phyloP scores from a whole-genome alignment of 2,113 vertebrate species.

The Oreocharis arfaki region DNA sequence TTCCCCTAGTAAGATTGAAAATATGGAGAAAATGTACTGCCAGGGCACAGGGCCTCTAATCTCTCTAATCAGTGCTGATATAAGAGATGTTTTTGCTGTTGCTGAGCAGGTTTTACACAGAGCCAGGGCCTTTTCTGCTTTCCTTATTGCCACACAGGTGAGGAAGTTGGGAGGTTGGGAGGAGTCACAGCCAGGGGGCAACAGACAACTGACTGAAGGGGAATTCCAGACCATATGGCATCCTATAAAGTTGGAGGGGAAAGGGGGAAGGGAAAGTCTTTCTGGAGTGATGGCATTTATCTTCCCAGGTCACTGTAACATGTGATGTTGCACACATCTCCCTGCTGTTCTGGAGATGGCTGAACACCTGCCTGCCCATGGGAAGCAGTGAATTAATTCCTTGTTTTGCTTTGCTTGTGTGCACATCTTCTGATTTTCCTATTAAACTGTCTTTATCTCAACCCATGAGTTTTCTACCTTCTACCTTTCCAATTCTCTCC shows the following conservation, averaged over 20 bases:
- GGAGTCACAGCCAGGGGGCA: not conserved
- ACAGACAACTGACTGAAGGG: not conserved
- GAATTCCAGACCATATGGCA: fast-evolving
- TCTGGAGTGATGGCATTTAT: not conserved
- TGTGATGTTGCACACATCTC: not conserved
- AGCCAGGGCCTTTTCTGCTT: not conserved
- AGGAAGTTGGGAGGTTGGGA: not conserved
- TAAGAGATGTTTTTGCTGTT: not conserved
- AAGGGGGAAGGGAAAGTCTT: no score
- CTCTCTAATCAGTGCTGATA: not conserved
- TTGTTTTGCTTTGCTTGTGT: not conserved
- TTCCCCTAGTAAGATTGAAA: not conserved
- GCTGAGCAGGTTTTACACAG: not conserved
- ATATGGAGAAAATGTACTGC: not conserved
- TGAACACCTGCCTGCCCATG: not conserved
- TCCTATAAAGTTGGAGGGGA: not conserved
- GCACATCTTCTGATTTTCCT: not conserved
- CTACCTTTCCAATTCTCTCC: not conserved
- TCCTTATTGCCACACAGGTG: fast-evolving
- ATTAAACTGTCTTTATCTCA: not conserved
- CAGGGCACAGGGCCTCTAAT: not conserved
- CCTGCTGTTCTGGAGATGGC: not conserved
- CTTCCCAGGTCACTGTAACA: not conserved
- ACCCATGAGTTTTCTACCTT: not conserved
- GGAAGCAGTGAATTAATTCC: not conserved